phyloP scores from a whole-genome alignment of 2,888 invertebrate genomes.

The Gryllus longicercus region DNA sequence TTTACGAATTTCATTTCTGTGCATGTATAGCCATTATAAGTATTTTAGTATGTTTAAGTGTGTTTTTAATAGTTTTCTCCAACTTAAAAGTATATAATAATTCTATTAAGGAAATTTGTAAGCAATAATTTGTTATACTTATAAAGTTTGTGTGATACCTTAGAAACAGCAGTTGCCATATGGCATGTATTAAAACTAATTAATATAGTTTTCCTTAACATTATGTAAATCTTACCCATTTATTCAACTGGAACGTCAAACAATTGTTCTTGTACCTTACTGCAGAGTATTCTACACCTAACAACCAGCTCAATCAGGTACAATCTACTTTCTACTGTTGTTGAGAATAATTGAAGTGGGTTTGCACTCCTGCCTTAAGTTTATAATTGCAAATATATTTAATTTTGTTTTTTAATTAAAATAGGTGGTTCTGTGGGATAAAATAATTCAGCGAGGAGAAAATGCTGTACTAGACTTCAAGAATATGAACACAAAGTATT shows the following conservation, averaged over 20 bases:
- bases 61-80: too few species aligned
- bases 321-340: neutral
- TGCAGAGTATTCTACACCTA: constrained; percentile 88
- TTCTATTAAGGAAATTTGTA: too few species aligned
- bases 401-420: neutral
- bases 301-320: constrained; percentile 81
- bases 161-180: too few species aligned
- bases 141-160: too few species aligned
- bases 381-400: neutral
- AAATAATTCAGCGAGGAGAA: constrained; percentile 91
- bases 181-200: too few species aligned
- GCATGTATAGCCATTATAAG: too few species aligned
- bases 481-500: constrained; percentile 96
- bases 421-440: constrained; percentile 95
- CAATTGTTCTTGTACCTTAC: constrained; percentile 94
- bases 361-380: neutral
- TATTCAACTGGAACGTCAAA: constrained; percentile 99
- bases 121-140: too few species aligned
- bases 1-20: too few species aligned
- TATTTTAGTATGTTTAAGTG: too few species aligned
- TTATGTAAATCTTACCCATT: constrained; percentile 63
- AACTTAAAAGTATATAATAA: too few species aligned
- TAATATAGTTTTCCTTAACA: constrained; percentile 38
- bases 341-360: neutral
- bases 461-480: constrained; percentile 89